A percentile compares a stretch with the other conserved stretches of the same genome.
Conservation (phyloP, 2,888 invertebrate species). For the Drosophila subquinaria region DNA sequence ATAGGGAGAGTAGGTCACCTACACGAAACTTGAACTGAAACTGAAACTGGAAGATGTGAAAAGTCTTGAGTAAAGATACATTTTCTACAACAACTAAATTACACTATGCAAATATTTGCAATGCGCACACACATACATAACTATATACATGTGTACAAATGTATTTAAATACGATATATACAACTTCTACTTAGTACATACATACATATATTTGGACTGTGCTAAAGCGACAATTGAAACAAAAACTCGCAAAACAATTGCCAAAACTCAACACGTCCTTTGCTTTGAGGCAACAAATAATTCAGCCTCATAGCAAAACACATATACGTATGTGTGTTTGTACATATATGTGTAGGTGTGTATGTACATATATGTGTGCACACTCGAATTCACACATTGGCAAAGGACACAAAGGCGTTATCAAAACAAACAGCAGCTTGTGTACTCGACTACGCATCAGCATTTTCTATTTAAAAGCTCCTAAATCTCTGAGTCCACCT, state of each 20-base stretch:
- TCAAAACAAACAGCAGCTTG: constrained; percentile 33
- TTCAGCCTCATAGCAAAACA: constrained; percentile 11
- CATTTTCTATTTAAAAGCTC: constrained; percentile 27
- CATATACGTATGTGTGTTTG: neutral
- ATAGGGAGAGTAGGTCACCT: constrained; percentile 28
- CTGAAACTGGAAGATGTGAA: constrained; percentile 38
- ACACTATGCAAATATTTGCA: constrained; percentile 75
- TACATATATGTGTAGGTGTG: constrained; percentile 1
- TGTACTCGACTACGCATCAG: constrained; percentile 17
- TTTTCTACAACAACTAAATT: constrained; percentile 75
- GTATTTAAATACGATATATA: neutral
- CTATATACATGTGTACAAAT: neutral
- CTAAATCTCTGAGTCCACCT: constrained; percentile 23
- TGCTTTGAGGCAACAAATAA: constrained; percentile 41
- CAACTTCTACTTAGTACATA: neutral
- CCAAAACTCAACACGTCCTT: constrained; percentile 49
- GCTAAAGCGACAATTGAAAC: constrained; percentile 64
- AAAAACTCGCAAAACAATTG: constrained; percentile 62
- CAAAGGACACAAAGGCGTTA: constrained; percentile 42
- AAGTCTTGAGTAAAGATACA: constrained; percentile 73
- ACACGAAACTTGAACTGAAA: constrained; percentile 20
- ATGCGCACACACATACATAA: constrained; percentile 25
- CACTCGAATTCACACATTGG: constrained; percentile 33
- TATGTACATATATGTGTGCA: constrained; percentile 5
- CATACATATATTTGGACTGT: constrained; percentile 12